phyloP scores from a whole-genome alignment of 2,113 vertebrate genomes.

The Salvelinus alpinus region DNA sequence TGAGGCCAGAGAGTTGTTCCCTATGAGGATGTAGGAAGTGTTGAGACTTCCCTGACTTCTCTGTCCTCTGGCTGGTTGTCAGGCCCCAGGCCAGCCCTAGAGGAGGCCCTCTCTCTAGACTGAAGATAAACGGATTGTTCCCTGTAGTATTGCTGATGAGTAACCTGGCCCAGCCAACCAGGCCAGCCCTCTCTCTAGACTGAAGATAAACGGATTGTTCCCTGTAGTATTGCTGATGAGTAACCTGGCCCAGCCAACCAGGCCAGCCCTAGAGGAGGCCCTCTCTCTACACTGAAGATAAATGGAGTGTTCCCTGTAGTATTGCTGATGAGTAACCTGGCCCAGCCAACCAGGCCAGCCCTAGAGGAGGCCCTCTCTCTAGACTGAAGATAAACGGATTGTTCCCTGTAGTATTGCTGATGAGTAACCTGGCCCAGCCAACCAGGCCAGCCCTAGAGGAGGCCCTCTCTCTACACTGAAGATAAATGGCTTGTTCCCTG shows the following conservation, averaged over 20 bases:
- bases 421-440: not conserved
- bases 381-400: too few species aligned
- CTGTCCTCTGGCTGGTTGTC: constrained; percentile 48
- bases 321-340: constrained; percentile 56
- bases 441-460: too few species aligned
- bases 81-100: constrained; percentile 70
- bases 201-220: too few species aligned
- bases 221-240: not conserved
- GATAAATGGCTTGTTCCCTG: constrained; percentile 61
- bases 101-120: constrained; percentile 67
- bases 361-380: constrained; percentile 37
- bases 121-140: constrained; percentile 62
- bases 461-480: constrained; percentile 54
- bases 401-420: too few species aligned
- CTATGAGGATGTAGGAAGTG: constrained; percentile 37
- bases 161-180: constrained; percentile 34
- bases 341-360: constrained; percentile 60
- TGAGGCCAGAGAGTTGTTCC: too few species aligned
- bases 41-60: constrained; percentile 54
- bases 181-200: constrained; percentile 57
- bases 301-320: constrained; percentile 55
- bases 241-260: too few species aligned
- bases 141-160: constrained; percentile 59
- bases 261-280: constrained; percentile 42
- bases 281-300: constrained; percentile 62